Evolutionary conservation across 2,113 vertebrate species (phyloP).

Genomic region (Ibidorhyncha struthersii): DNA sequence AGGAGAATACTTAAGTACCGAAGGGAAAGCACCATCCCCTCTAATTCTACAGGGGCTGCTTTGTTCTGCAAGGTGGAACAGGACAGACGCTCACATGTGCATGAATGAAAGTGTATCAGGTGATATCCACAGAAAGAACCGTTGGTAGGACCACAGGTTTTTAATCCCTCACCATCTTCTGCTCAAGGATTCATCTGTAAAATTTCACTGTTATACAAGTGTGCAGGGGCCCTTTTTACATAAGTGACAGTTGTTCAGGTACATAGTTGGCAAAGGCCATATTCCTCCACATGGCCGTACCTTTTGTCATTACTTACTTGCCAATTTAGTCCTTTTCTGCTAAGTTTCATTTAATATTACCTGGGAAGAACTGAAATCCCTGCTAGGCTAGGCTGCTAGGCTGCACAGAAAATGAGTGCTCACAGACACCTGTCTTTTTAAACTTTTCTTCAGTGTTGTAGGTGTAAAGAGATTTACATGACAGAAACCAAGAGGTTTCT

Average conservation of each 20-base stretch:
- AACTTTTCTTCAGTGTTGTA: neutral
- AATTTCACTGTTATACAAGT: neutral
- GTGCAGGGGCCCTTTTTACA: rapidly evolving
- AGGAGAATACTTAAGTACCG: neutral
- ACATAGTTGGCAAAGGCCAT: neutral
- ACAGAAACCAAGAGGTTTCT: neutral
- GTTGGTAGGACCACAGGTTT: neutral
- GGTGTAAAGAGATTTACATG: neutral
- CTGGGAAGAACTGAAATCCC: neutral
- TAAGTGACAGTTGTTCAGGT: neutral
- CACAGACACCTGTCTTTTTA: neutral
- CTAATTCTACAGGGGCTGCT: neutral
- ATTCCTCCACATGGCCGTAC: rapidly evolving
- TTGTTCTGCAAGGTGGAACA: neutral
- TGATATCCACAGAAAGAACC: neutral
- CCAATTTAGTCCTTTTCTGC: neutral
- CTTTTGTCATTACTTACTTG: neutral
- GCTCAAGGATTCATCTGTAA: neutral
- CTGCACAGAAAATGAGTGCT: neutral
- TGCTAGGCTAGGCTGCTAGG: neutral
- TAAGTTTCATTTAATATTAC: neutral
- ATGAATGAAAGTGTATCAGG: neutral
- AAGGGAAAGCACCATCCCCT: neutral
- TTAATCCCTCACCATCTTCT: neutral
- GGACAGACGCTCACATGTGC: rapidly evolving